These are phyloP conservation scores for Mesocricetus auratus DNA, from an alignment of 2,113 vertebrate species.

Conservation along the genomic window DNA sequence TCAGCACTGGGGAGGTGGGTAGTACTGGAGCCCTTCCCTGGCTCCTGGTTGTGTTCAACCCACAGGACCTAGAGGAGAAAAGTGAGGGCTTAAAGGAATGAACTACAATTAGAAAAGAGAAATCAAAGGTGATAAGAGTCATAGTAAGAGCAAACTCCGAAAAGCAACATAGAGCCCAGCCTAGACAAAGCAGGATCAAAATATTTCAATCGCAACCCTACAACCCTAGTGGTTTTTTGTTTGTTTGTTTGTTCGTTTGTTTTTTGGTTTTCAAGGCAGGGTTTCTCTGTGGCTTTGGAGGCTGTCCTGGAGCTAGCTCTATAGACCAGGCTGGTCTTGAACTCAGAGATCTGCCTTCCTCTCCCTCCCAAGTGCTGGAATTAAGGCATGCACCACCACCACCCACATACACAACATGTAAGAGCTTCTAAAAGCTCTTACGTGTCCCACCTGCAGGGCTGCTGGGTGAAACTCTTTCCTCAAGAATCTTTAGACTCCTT, in stretches of 20 bases:
- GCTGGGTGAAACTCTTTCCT: neutral
- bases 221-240: too few relatives aligned
- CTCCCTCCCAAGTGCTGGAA: too few relatives aligned
- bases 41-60: neutral
- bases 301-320: too few relatives aligned
- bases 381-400: too few relatives aligned
- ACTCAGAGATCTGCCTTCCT: too few relatives aligned
- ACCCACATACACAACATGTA: too few relatives aligned
- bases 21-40: too few relatives aligned
- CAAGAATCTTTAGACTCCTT: neutral
- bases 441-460: neutral
- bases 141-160: neutral
- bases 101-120: neutral
- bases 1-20: neutral
- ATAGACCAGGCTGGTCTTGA: too few relatives aligned
- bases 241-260: too few relatives aligned
- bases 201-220: neutral
- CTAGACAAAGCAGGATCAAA: neutral
- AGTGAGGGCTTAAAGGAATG: neutral
- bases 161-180: neutral
- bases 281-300: too few relatives aligned
- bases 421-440: neutral
- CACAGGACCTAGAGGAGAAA: neutral
- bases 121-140: neutral
- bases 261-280: too few relatives aligned